A percentile compares a stretch with the other conserved stretches of the same genome.
These are phyloP conservation scores for Grammomys surdaster DNA, from an alignment of 2,113 vertebrate genomes.

Conservation along the genomic window DNA sequence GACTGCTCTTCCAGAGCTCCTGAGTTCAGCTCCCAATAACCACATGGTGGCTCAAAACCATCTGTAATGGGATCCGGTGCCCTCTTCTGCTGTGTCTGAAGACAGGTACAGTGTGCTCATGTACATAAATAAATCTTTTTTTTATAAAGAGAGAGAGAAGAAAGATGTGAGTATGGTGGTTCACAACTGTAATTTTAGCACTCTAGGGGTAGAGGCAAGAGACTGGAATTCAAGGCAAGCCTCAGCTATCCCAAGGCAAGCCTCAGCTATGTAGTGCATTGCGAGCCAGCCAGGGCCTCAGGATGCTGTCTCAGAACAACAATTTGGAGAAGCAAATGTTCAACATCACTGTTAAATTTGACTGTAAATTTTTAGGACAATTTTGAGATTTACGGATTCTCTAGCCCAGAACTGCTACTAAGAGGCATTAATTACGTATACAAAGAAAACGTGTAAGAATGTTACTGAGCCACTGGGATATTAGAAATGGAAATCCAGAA, in stretches of 20 bases:
- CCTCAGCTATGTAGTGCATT: neutral
- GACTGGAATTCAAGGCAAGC: neutral
- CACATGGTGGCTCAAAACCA: no score
- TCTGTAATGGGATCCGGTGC: no score
- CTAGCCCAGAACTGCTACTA: neutral
- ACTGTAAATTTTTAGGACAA: conserved; percentile 39
- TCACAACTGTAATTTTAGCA: neutral
- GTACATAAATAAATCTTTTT: no score
- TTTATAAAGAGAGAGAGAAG: neutral
- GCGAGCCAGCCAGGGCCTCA: neutral
- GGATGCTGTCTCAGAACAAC: neutral
- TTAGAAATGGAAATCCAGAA: neutral
- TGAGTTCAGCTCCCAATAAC: no score
- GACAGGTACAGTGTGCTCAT: no score
- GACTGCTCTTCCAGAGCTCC: no score
- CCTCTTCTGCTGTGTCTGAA: no score
- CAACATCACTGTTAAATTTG: neutral
- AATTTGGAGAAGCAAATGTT: conserved; percentile 13
- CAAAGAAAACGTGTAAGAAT: conserved; percentile 50
- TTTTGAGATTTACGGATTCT: conserved; percentile 32
- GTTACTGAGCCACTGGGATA: neutral
- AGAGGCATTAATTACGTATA: conserved; percentile 46
- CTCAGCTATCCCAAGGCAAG: neutral
- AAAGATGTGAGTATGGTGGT: neutral
- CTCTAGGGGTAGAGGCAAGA: neutral